These are phyloP conservation scores for Sarotherodon lohbergeri DNA, from an alignment of 2,113 vertebrate genomes.

Conservation along the genomic window DNA sequence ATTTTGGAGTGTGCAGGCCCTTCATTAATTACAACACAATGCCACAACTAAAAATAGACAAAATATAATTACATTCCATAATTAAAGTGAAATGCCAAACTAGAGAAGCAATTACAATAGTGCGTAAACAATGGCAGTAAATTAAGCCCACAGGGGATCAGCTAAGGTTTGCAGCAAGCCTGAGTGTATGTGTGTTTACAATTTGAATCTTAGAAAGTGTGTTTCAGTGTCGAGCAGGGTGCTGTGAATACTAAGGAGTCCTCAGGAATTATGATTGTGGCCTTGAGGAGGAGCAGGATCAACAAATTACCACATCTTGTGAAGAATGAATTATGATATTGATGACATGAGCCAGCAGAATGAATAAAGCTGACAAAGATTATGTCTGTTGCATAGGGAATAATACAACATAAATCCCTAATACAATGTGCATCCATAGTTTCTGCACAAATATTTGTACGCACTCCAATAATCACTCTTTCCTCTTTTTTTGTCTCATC, in stretches of 20 bases:
- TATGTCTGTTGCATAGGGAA: not conserved
- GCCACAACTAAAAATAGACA: conserved; percentile 27
- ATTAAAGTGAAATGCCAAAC: conserved; percentile 22
- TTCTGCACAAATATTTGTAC: not conserved
- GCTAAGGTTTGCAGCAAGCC: not conserved
- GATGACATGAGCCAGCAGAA: not conserved
- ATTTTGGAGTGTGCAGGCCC: not conserved
- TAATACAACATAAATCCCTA: not conserved
- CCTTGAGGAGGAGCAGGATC: not conserved
- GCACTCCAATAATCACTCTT: not conserved
- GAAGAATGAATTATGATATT: not conserved
- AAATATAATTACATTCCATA: conserved; percentile 33
- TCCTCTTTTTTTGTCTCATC: not conserved
- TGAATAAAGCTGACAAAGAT: not conserved
- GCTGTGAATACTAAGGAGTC: not conserved
- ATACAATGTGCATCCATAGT: not conserved
- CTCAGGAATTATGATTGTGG: not conserved
- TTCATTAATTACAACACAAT: conserved; percentile 26
- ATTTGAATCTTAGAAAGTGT: not conserved
- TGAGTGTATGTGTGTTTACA: not conserved
- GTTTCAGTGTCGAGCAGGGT: not conserved
- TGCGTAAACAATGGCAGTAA: conserved; percentile 38
- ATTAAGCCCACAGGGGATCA: conserved; percentile 21
- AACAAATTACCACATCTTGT: not conserved
- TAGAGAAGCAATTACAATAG: conserved; percentile 16